Evolutionary conservation across 2,888 invertebrate species (phyloP), one percentile per base, ranked within the genome.

Genomic region (Xylota sylvarum): DNA sequence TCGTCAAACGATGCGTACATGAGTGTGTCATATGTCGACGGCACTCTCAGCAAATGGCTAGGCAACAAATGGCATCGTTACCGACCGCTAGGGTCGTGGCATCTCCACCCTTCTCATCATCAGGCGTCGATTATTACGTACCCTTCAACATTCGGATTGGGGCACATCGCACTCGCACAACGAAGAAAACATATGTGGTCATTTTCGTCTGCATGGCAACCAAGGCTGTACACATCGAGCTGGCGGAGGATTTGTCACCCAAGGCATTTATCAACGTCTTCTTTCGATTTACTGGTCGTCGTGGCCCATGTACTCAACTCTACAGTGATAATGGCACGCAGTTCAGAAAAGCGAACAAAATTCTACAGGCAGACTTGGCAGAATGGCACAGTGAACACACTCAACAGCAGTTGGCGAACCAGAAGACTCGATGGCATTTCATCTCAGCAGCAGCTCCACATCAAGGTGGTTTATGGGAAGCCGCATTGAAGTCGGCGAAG

Each of bases 391-490:
- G 50, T 23, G 37, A 67, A 67, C n/a, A 67, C 23, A 67, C 67
- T 46, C 43, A 35, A 48, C 60, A 72, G 60, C 48, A 58, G 27
- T 70, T 70, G 58, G 56, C 40, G 1, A 70, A 58, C 10, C 27
- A 56, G 46, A 30, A 72, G 43, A 72, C 70, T 10, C 30, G 19
- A 32, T 46, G 32, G 70, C 55, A 55, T 55, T 55, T 69, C 58
- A 70, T 56, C 10, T 32, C 50, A 27, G 60, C n/a, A n/a, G n/a
- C n/a, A n/a, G n/a, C n/a, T n/a, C n/a, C n/a, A n/a, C n/a, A n/a
- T n/a, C n/a, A n/a, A n/a, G 69, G 62, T 2, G 79, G 73, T 10
- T 35, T 83, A 9, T 83, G 79, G 58, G 74, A 76, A 23, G 79
- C 79, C n/a, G 77, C 67, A 5, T 67, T 78, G 6, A 65, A 67